Evolutionary conservation across 2,797 vertebrate species (phyloP).

Genomic region (Gobionotothen gibberifrons): DNA sequence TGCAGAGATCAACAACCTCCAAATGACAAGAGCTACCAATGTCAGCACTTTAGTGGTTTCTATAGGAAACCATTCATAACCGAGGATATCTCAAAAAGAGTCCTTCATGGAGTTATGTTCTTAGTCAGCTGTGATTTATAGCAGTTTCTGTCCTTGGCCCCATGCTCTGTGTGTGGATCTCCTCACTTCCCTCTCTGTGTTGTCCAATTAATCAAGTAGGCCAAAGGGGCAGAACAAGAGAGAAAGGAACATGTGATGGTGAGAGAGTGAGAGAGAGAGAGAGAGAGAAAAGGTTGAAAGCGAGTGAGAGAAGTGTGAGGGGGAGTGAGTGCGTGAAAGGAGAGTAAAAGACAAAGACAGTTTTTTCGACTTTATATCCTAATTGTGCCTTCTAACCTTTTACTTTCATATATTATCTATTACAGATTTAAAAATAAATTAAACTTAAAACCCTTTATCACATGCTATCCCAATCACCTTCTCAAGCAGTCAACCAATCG

Average conservation of each 20-base stretch:
- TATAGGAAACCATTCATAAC: not conserved
- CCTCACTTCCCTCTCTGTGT: conserved; percentile 43
- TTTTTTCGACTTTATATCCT: not conserved
- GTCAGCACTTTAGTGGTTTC: not conserved
- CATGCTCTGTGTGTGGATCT: conserved; percentile 33
- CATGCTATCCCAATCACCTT: too few species aligned
- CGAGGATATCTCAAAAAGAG: not conserved
- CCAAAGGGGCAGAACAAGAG: conserved; percentile 55
- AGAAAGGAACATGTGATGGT: conserved; percentile 40
- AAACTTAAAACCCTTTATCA: too few species aligned
- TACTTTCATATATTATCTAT: too few species aligned
- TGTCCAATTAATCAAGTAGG: conserved; percentile 76
- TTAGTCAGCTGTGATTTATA: conserved; percentile 42
- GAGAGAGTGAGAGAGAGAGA: not conserved
- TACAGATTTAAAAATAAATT: too few species aligned
- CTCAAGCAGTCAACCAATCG: too few species aligned
- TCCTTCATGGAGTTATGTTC: not conserved
- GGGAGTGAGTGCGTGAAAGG: not conserved
- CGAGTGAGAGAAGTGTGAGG: conserved; percentile 5
- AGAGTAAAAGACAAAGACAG: not conserved
- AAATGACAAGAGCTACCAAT: conserved; percentile 5
- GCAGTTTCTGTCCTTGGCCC: conserved; percentile 44
- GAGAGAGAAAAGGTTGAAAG: conserved; percentile 18
- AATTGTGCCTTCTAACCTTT: not conserved
- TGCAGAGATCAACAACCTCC: conserved; percentile 20